Conservation (phyloP, 2,113 vertebrate species). For the Rhodinocichla rosea region DNA sequence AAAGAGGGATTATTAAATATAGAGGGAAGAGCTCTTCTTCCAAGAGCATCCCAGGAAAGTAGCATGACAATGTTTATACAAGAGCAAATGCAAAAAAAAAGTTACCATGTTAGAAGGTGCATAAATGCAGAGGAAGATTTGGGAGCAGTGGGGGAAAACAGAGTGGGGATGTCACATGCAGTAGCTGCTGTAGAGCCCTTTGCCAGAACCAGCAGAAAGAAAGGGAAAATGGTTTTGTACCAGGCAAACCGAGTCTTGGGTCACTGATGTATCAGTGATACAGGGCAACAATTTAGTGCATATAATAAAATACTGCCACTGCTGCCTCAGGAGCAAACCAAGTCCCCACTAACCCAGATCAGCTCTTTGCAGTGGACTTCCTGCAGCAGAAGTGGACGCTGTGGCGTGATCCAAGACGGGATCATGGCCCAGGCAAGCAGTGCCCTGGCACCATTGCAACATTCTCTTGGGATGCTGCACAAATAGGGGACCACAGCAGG, state of each 20-base stretch:
- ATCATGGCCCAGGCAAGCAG: neutral
- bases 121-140: neutral
- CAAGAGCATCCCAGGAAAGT: neutral
- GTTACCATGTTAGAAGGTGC: neutral
- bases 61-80: neutral
- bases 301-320: neutral
- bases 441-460: neutral
- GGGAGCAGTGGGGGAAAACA: rapidly evolving
- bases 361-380: neutral
- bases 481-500: rapidly evolving
- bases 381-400: neutral
- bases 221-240: neutral
- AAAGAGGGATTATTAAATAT: neutral
- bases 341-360: neutral
- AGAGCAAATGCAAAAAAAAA: neutral
- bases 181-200: neutral
- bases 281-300: neutral
- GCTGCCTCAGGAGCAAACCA: neutral
- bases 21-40: neutral
- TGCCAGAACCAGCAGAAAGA: neutral
- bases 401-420: rapidly evolving
- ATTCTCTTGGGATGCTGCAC: neutral
- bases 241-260: neutral
- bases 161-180: neutral
- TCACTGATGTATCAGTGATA: neutral